phyloP scores from a whole-genome alignment of 1,140 invertebrate genomes.

The Pachypeltis micranthus region DNA sequence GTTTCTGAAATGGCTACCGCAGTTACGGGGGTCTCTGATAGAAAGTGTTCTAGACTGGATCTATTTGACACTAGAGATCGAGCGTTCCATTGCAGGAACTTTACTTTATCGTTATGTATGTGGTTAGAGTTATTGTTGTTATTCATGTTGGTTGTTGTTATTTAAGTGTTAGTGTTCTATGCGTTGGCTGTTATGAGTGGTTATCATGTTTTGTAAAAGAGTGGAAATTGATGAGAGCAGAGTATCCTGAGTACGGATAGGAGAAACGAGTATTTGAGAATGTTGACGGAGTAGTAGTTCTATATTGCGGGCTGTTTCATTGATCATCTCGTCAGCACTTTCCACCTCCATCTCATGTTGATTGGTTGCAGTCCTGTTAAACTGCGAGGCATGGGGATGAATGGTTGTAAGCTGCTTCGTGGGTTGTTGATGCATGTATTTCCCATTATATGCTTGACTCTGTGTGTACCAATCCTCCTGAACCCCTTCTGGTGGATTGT shows the following conservation, averaged over 20 bases:
- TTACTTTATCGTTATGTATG: neutral
- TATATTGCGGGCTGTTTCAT: neutral
- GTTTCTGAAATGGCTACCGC: conserved; percentile 3
- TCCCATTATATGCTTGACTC: neutral
- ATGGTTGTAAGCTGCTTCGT: too few species aligned
- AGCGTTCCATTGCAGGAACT: conserved; percentile 13
- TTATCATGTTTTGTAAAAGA: neutral
- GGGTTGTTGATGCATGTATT: neutral
- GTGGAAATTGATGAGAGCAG: neutral
- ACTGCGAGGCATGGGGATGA: neutral
- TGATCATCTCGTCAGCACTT: neutral
- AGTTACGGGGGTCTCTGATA: neutral
- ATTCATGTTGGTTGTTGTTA: neutral
- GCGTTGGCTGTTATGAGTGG: neutral
- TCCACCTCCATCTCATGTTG: neutral
- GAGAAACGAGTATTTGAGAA: neutral
- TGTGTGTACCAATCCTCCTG: neutral
- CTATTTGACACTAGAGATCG: conserved; percentile 1
- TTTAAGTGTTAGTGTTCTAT: neutral
- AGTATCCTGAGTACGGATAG: neutral
- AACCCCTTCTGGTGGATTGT: neutral
- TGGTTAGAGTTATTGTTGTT: neutral
- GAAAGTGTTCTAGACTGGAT: neutral
- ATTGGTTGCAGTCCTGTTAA: neutral
- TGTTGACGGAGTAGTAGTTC: neutral